Evolutionary conservation across 1,140 invertebrate genomes (phyloP), one percentile per base, ranked within the genome.

Genomic region (Megalopta genalis): DNA sequence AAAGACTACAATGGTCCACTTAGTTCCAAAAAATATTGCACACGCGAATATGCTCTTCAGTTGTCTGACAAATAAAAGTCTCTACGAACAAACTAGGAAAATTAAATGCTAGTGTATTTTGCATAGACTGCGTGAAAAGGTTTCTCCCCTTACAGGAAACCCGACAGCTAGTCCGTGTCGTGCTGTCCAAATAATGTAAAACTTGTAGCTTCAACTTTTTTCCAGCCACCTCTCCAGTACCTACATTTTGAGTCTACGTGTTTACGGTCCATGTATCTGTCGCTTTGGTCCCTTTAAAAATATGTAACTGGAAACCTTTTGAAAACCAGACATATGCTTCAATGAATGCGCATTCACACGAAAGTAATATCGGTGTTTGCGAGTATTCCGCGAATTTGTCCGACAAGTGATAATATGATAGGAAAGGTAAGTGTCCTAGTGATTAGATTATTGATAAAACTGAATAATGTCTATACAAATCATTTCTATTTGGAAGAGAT

Each of bases 111-210:
- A n/a, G 2, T 27, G 16, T 1, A 21, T 18, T 62, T 18, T 27
- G 25, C 27, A 32, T 37, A 52, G 42, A 37, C 25, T 23, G 18
- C 14, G 8, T 7, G 18, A n/a, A 5, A 42, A 39, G 46, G 27
- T 52, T 49, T 52, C 18, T 52, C 42, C 23, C 16, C 65, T 65
- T 21, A 25, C n/a, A 54, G 32, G 65, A 65, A 54, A 52, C 27
- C 65, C 46, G 42, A 2, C 49, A 52, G n/a, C 72, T 2, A 23
- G 62, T 37, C 42, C 32, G 42, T 74, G 72, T 74, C 27, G 27
- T 23, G 52, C 46, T 54, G 62, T 65, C 62, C 62, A 65, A 74
- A 52, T 74, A 74, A 74, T 32, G n/a, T 39, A 54, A 27, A 66
- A 65, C 72, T 37, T 21, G 32, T 39, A 54, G 9, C n/a, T 54